Percentiles rank a stretch among this genome's conserved stretches.
Conservation (phyloP, 2,888 invertebrate genomes). For the Rotaria macrura region DNA sequence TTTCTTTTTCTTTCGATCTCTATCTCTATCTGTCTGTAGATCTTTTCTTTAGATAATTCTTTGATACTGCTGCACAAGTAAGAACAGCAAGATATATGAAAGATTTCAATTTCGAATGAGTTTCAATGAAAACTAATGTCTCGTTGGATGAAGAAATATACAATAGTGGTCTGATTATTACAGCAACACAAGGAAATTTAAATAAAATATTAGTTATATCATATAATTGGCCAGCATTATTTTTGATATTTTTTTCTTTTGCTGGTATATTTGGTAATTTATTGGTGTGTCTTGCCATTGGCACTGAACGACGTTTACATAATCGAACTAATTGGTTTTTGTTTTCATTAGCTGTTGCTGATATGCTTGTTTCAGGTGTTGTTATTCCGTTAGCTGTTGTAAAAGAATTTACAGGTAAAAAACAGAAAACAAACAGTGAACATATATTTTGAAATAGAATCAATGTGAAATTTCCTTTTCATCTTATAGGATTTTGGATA, state of each 20-base stretch:
- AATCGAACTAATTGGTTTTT: conserved; percentile 91
- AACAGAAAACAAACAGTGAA: no score
- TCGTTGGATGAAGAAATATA: neutral
- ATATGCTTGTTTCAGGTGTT: conserved; percentile 77
- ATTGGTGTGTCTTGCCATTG: conserved; percentile 81
- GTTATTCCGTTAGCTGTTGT: conserved; percentile 91
- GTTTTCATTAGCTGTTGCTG: conserved; percentile 80
- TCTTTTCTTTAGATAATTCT: neutral
- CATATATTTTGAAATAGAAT: no score
- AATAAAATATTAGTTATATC: neutral
- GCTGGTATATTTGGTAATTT: conserved; percentile 64
- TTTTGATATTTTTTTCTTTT: conserved; percentile 25
- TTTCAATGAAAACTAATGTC: neutral
- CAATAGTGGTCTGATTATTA: neutral
- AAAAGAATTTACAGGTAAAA: conserved; percentile 80
- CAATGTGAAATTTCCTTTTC: no score
- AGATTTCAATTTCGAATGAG: neutral
- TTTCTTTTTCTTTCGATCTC: neutral
- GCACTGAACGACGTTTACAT: conserved; percentile 74
- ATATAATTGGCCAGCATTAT: conserved; percentile 25
- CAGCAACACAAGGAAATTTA: neutral
- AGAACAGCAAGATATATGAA: neutral
- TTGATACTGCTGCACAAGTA: neutral
- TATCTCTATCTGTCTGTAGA: no score
- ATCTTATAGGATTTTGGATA: conserved; percentile 30